Percentiles rank a stretch among this genome's conserved stretches.
Conservation (phyloP, 2,888 invertebrate genomes). For the Axea sp. region DNA sequence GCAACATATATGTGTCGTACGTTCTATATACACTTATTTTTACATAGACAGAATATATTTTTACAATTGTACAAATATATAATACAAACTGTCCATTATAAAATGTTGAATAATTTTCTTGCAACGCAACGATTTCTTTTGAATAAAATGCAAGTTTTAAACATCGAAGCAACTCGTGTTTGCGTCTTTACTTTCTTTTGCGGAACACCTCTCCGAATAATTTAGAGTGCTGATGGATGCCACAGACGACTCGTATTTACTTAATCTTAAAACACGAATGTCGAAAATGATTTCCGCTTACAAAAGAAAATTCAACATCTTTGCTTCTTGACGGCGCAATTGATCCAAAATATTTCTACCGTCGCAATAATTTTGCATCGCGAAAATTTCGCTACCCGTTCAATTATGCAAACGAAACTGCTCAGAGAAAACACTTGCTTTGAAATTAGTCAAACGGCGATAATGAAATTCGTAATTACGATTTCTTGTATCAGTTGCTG, state of each 20-base stretch:
- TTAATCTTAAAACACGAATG: slow-evolving; percentile 64
- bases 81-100: no score
- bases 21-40: no score
- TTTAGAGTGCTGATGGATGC: slow-evolving; percentile 65
- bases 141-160: no score
- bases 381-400: not conserved
- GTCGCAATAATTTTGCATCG: slow-evolving; percentile 1
- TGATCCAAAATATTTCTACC: slow-evolving; percentile 9
- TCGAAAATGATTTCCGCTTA: slow-evolving; percentile 60
- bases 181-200: slow-evolving; percentile 62
- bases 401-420: not conserved
- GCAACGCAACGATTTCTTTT: no score
- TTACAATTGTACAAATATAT: no score
- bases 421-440: not conserved
- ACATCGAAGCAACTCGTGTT: no score
- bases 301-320: slow-evolving; percentile 56
- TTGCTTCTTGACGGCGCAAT: slow-evolving; percentile 21
- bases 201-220: slow-evolving; percentile 64
- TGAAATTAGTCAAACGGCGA: slow-evolving; percentile 7
- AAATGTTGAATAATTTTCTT: no score
- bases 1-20: no score
- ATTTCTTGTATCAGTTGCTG: slow-evolving; percentile 19
- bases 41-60: no score
- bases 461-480: slow-evolving; percentile 33
- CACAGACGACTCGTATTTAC: slow-evolving; percentile 62